Base-by-base conservation (phyloP, 23 tunicate genomes). In the Aplidium turbinatum region DNA sequence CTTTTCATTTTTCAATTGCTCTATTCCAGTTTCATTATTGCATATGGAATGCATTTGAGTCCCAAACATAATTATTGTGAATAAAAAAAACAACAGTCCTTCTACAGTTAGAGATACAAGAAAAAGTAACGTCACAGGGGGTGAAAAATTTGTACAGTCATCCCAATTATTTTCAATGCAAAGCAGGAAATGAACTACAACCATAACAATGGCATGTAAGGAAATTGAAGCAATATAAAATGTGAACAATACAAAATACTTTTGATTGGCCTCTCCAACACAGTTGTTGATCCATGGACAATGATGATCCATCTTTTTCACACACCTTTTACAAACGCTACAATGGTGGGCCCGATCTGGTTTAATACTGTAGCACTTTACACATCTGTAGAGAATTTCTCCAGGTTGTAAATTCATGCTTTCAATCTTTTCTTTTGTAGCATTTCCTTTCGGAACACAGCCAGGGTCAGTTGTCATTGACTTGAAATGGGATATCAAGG, bases 241-340 rank as follows among this genome's bases (percentile, higher is more conserved):
- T 7, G 97, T 91, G 50, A 91, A 91, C 7, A 91, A 86, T 13
- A 94, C 95, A 78, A 94, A 94, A 45, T 76, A 87, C 33, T 94
- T 94, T 51, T 94, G 99, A 78, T 94, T 94, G 6, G 86, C 39
- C 56, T 94, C 99, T 19, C 99, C 99, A 45, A 94, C 99, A 47
- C 99, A 94, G 35, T 94, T 94, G 82, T 94, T 94, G 4, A 94
- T 87, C 99, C 99, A 94, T 35, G 99, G 99, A 62, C 99, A 94
- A 54, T 94, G 99, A 57, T 94, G 99, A 68, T 94, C 99, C 99
- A 94, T 94, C 63, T 94, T 94, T 40, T 69, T 67, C 9, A 94
- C 82, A 66, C 99, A 94, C 51, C 94, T 66, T 55, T 82, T 82
- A 53, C 99, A 94, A 16, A 94, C 95, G 58, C 89, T 81, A 50